phyloP scores from a whole-genome alignment of 2,113 vertebrate genomes.

The Naja naja region DNA sequence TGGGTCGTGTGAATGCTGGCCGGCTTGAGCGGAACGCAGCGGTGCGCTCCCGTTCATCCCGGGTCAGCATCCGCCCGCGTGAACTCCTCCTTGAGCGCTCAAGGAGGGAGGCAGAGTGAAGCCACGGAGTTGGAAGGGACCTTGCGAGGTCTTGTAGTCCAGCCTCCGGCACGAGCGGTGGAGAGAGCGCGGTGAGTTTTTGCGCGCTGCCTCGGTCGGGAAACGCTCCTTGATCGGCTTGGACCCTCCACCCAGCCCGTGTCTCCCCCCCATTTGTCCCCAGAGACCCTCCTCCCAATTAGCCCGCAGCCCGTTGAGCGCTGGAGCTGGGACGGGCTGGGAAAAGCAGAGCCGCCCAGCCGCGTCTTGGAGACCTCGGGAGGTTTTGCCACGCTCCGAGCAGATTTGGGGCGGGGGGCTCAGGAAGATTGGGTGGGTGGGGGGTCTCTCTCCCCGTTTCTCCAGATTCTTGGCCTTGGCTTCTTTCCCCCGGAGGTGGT shows the following conservation, averaged over 20 bases:
- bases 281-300: neutral
- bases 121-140: too few relatives aligned
- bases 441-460: neutral
- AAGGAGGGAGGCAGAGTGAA: neutral
- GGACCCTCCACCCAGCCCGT: neutral
- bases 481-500: neutral
- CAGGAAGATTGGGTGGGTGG: neutral
- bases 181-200: neutral
- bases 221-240: neutral
- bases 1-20: neutral
- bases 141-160: too few relatives aligned
- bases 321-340: neutral
- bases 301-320: neutral
- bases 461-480: neutral
- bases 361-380: neutral
- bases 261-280: neutral
- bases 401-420: neutral
- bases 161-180: too few relatives aligned
- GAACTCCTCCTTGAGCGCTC: neutral
- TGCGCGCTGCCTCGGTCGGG: neutral
- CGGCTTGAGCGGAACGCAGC: neutral
- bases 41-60: neutral
- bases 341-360: neutral
- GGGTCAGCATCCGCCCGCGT: neutral
- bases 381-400: neutral